phyloP scores from a whole-genome alignment of 2,888 invertebrate species.

The Meteorus colon region DNA sequence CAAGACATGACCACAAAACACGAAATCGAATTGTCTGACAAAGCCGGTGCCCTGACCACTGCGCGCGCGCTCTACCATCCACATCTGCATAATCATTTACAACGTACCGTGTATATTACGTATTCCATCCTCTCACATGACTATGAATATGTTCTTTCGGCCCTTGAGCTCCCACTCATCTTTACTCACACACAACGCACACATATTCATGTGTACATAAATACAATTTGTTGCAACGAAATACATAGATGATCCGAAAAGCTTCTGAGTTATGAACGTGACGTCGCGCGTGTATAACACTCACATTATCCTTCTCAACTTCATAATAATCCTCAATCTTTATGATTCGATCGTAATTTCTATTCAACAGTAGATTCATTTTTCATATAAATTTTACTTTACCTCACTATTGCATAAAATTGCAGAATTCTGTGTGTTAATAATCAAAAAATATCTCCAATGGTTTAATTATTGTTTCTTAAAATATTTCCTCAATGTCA shows the following conservation, averaged over 20 bases:
- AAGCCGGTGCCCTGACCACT: constrained; percentile 36
- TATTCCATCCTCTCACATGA: constrained; percentile 13
- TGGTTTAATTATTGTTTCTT: no score
- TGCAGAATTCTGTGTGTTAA: no score
- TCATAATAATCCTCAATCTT: no score
- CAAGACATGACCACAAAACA: constrained; percentile 33
- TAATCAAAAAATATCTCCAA: no score
- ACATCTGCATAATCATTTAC: constrained; percentile 43
- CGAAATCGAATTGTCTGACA: constrained; percentile 47
- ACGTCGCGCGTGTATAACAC: constrained; percentile 8
- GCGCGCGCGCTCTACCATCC: neutral
- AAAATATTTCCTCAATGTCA: no score
- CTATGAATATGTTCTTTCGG: constrained; percentile 7
- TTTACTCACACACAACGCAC: constrained; percentile 9
- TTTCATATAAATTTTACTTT: no score
- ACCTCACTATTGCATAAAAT: no score
- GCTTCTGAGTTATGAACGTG: constrained; percentile 66
- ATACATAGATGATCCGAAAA: constrained; percentile 46
- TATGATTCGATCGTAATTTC: no score
- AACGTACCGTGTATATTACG: constrained; percentile 22
- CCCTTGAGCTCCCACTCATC: neutral
- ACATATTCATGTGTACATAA: constrained; percentile 36
- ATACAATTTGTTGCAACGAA: constrained; percentile 58
- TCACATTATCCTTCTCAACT: neutral
- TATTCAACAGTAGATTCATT: no score